Percentiles rank a stretch among this genome's conserved stretches.
phyloP scores from a whole-genome alignment of 2,888 invertebrate genomes.

The Zootermopsis nevadensis region DNA sequence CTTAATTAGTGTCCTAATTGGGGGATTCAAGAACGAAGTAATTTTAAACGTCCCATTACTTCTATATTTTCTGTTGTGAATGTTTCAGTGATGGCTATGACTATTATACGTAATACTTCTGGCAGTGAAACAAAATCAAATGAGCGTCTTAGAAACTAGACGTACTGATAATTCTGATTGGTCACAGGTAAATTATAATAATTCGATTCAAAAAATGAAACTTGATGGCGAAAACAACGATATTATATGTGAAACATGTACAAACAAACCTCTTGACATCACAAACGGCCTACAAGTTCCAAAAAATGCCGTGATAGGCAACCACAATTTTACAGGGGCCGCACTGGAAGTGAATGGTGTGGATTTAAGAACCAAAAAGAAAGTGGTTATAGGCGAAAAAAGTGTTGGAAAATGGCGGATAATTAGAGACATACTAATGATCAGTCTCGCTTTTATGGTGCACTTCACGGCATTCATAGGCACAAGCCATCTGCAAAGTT shows the following conservation, averaged over 20 bases:
- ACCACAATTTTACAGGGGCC: not conserved
- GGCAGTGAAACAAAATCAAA: too few relatives aligned
- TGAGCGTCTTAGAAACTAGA: too few relatives aligned
- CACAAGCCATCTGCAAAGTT: slow-evolving; percentile 67
- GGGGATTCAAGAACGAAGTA: not conserved
- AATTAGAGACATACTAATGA: slow-evolving; percentile 29
- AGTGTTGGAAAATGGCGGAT: slow-evolving; percentile 10
- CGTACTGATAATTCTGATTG: too few relatives aligned
- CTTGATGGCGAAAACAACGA: too few relatives aligned
- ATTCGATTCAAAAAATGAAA: too few relatives aligned
- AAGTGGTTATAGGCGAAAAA: not conserved
- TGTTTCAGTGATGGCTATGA: too few relatives aligned
- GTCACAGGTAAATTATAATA: too few relatives aligned
- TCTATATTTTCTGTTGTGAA: too few relatives aligned
- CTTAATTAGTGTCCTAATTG: not conserved
- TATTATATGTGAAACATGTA: not conserved
- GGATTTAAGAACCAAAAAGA: not conserved
- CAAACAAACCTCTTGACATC: not conserved
- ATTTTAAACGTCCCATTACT: not conserved
- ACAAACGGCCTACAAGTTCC: not conserved
- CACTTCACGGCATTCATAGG: slow-evolving; percentile 73
- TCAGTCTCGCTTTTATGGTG: slow-evolving; percentile 73
- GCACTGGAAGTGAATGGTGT: not conserved
- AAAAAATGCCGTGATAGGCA: not conserved
- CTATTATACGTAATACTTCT: too few relatives aligned